phyloP scores from a whole-genome alignment of 1,140 invertebrate species.

The Zelostemma sp. region DNA sequence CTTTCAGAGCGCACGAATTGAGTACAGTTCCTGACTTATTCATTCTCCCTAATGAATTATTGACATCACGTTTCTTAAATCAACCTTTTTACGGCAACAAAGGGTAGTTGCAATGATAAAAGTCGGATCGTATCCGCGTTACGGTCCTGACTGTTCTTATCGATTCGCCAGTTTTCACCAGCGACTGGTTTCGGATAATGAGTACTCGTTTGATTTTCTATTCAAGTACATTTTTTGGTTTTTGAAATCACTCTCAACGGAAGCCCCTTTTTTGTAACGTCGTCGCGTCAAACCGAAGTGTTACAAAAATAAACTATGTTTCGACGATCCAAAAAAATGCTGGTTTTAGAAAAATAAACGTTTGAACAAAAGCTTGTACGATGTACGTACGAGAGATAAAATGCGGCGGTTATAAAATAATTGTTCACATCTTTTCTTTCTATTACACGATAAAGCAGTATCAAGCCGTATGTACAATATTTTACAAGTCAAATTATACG shows the following conservation, averaged over 20 bases:
- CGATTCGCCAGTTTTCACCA: constrained; percentile 3
- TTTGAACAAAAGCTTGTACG: constrained; percentile 21
- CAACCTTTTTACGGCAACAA: neutral
- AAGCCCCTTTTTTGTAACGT: constrained; percentile 20
- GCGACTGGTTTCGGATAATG: constrained; percentile 1
- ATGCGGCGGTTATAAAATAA: constrained; percentile 8
- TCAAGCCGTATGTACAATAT: constrained; percentile 1
- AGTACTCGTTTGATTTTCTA: constrained; percentile 8
- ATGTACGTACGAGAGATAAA: constrained; percentile 19
- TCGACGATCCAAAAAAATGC: constrained; percentile 42
- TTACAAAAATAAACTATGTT: constrained; percentile 49
- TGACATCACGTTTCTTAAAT: too few species aligned
- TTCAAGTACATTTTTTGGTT: too few species aligned
- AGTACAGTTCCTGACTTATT: too few species aligned
- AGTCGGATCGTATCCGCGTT: neutral
- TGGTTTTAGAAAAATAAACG: constrained; percentile 41
- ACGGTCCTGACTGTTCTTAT: constrained; percentile 18
- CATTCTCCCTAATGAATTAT: too few species aligned
- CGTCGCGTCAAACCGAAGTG: constrained; percentile 16
- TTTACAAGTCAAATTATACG: neutral
- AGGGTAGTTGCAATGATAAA: constrained; percentile 12
- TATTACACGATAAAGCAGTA: neutral
- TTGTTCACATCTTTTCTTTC: neutral
- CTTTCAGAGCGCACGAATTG: too few species aligned
- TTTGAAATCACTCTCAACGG: too few species aligned